Base-by-base conservation (phyloP, 2,113 vertebrate species). In the Potamarius usumacintae region DNA sequence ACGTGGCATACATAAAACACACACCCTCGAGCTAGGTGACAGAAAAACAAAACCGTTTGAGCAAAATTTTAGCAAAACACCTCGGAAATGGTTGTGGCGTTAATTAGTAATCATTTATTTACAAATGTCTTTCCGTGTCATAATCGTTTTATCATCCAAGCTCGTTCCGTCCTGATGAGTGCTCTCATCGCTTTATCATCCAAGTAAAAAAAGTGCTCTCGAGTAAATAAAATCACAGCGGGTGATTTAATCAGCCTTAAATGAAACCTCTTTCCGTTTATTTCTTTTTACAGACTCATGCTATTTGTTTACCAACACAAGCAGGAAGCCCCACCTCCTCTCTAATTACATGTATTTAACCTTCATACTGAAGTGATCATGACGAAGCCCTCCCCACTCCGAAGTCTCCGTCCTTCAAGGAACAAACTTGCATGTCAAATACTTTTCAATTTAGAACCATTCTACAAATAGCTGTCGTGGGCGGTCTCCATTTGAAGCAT, bases 401-500 rank as follows among this genome's bases (percentile, higher is more conserved):
- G 3, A 25, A 69, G 67, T 15, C 12, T 30, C 27, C 1, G 20
- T 52, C 52, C 25, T 57, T 79, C 5, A 48, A 7, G 34, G 71
- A 74, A 53, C 48, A 42, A 18, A 42, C 30, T 62, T 82, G 15
- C 25, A 48, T 34, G 4, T 62, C 18, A 14, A 62, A 62, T 25
- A 25, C 5, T 8, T 62, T 82, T 34, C 30, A 25, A 1, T 82
- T 60, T 42, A 34, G 57, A 22, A 10, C 30, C 2, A 82, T 62
- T 62, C 57, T 82, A 82, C 57, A 82, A 82, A 82, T 82, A 62
- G 30, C 57, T 48, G 30, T 30, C 4, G 18, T 82, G 57, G 57
- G 79, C 25, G 79, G 30, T 62, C 79, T 82, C 58, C 27, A 22
- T 62, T 82, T 82, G 18, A 82, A 82, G 57, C 22, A 1, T 82